Conservation (phyloP, 2,888 invertebrate genomes). For the Rotaria magnacalcarata region DNA sequence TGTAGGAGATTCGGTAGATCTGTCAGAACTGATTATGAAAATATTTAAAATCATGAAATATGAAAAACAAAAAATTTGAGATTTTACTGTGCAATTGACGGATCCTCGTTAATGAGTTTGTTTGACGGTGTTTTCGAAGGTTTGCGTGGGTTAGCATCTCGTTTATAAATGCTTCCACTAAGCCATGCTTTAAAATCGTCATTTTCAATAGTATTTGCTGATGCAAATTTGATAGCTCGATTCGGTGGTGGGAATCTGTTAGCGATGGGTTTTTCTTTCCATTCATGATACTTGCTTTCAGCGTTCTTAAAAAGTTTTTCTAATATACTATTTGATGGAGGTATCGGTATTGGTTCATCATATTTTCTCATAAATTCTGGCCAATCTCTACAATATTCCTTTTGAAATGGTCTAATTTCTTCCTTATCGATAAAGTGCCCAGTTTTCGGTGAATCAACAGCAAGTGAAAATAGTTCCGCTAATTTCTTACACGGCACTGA, state of each 20-base stretch:
- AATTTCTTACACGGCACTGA: slow-evolving; percentile 37
- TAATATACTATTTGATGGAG: background rate
- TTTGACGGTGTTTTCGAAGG: background rate
- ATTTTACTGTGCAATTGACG: background rate
- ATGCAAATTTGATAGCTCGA: background rate
- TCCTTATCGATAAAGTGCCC: background rate
- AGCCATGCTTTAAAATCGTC: background rate
- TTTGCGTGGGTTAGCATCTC: background rate
- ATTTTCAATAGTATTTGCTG: background rate
- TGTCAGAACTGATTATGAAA: background rate
- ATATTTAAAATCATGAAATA: background rate
- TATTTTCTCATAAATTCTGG: background rate
- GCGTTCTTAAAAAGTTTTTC: background rate
- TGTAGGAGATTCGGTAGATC: background rate
- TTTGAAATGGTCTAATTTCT: background rate
- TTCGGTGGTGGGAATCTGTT: background rate
- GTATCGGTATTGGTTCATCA: background rate
- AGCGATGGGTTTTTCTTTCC: background rate
- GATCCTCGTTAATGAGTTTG: background rate
- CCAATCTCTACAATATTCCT: background rate
- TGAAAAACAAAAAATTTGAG: background rate
- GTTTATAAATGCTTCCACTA: background rate
- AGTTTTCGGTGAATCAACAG: slow-evolving; percentile 44
- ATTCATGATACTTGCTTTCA: background rate
- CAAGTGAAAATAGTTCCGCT: slow-evolving; percentile 40